Evolutionary conservation across 2,888 invertebrate genomes (phyloP), one percentile per base, ranked within the genome.

Genomic region (Invenusta paracnida): DNA sequence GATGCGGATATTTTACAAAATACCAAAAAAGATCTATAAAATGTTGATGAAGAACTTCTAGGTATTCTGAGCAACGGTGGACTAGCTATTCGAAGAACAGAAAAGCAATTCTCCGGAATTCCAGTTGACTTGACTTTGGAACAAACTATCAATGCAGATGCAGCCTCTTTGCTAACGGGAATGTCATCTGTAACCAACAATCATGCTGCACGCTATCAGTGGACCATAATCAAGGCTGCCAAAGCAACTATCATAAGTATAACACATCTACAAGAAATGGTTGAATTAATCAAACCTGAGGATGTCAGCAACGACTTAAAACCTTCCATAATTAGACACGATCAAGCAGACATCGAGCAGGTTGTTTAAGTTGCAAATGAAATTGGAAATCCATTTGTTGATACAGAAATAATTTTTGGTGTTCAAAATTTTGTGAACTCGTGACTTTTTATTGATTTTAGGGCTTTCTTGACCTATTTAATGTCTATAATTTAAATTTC

Each of bases 91-190:
- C 13, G 81, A 13, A 28, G 86, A 11, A 86, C 85, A 85, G n/a
- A 0, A 31, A 5, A 85, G 5, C 27, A 23, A 1, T 85, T 85
- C 85, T 73, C 27, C 17, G 2, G 73, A 13, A 27, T 23, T 28
- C 79, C 85, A 17, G 79, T 85, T 25, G 85, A 85, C 82, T 67
- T 85, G 11, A 83, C 85, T 1, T 29, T 85, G 27, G 85, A 85
- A 27, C 85, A 85, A 81, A 85, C 86, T 67, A 67, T 86, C 79
- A 86, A 86, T 81, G 86, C 86, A n/a, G 86, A 86, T 30, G 86
- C 86, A 25, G 86, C 86, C 2, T 86, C 84, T 81, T 81, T 84
- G 67, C 67, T 30, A 29, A 86, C 85, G 25, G 86, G 86, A 1
- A n/a, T 85, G n/a, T 30, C 85, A 1, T 73, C 86, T 30, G 66